Base-by-base conservation (phyloP, 2,113 vertebrate species). In the Oxygymnocypris stewartii region DNA sequence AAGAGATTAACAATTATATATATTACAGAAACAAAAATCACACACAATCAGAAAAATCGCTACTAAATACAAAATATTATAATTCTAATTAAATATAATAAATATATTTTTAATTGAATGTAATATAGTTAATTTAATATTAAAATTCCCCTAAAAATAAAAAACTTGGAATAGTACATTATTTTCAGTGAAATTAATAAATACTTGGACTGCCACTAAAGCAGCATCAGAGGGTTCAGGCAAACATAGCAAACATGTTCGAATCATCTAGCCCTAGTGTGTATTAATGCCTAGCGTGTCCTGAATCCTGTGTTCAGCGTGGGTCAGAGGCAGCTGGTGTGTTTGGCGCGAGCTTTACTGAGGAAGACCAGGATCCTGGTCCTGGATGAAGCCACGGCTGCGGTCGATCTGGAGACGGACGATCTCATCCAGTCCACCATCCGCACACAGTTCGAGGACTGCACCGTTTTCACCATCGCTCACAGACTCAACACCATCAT, bases 401-500 rank as follows among this genome's bases (percentile, higher is more conserved):
- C 98, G 1, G 92, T 99, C 0, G 98, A 99, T 88, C 94, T 99
- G 23, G 97, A 99, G 92, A 99, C 98, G 0, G 98, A 99, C 0
- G 95, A 97, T 85, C 96, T 99, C 31, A 99, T 99, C 94, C 98
- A 99, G 94, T 95, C 93, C 84, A 99, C 97, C 31, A 99, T 99
- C 7, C 93, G 97, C 86, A 98, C 95, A 1, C 96, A 99, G 92
- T 99, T 99, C 77, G 96, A 97, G 20, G 91, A 93, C 94, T 97
- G 96, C 93, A 99, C 98, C 0, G 96, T 99, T 82, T 96, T 99
- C 88, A 99, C 97, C 71, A 99, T 99, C 3, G 97, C 98, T 0
- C 98, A 99, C 90, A 95, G 98, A 78, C 97, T 99, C 82, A 98
- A 99, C 95, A 99, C 98, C 0, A 97, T 99, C 91, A 97, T 99